A percentile compares a stretch with the other conserved stretches of the same genome.
phyloP scores from a whole-genome alignment of 1,140 invertebrate genomes.

The Drosophila arawakana region DNA sequence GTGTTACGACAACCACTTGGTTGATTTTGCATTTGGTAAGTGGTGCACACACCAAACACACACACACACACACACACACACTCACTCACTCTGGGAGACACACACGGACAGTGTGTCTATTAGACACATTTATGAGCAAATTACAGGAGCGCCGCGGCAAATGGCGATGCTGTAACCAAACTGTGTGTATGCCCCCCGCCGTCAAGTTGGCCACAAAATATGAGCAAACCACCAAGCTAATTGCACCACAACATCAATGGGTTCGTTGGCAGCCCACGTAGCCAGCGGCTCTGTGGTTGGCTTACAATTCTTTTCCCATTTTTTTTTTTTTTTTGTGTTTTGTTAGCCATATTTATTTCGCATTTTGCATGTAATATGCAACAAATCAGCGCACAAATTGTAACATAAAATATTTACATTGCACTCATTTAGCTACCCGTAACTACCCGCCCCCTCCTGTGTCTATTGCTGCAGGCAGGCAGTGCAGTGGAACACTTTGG shows the following conservation, averaged over 20 bases:
- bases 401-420: slow-evolving; percentile 79
- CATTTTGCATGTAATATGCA: slow-evolving; percentile 68
- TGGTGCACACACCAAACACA: slow-evolving; percentile 15
- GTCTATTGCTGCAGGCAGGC: not conserved
- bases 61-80: not conserved
- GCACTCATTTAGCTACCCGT: slow-evolving; percentile 12
- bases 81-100: slow-evolving; percentile 33
- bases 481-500: too few species aligned
- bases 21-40: slow-evolving; percentile 36
- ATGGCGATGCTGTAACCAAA: slow-evolving; percentile 32
- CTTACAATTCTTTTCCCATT: not conserved
- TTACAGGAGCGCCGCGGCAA: slow-evolving; percentile 73
- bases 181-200: slow-evolving; percentile 32
- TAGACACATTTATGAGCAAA: slow-evolving; percentile 78
- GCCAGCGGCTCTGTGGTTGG: slow-evolving; percentile 52
- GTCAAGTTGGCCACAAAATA: slow-evolving; percentile 62
- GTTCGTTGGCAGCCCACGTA: slow-evolving; percentile 58
- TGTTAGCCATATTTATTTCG: not conserved
- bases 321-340: too few species aligned
- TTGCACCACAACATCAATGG: slow-evolving; percentile 60
- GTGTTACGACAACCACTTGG: slow-evolving; percentile 35
- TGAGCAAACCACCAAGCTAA: slow-evolving; percentile 56
- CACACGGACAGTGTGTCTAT: slow-evolving; percentile 59
- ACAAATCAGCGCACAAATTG: slow-evolving; percentile 79
- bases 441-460: not conserved